These are phyloP conservation scores for Hemistola chrysoprasaria DNA, from an alignment of 2,888 invertebrate genomes.

Conservation along the genomic window DNA sequence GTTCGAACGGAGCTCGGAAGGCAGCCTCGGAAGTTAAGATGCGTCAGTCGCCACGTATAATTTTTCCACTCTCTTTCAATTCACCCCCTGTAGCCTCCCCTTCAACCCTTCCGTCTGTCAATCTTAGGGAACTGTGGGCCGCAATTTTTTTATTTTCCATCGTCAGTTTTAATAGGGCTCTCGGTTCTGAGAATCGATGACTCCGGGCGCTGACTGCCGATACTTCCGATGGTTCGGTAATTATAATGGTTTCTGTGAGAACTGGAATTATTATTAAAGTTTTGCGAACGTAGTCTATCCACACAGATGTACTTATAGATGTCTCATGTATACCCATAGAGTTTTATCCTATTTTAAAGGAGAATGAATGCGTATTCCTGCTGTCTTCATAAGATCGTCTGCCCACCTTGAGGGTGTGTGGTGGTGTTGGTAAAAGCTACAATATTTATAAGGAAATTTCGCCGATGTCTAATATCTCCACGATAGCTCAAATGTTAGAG, in stretches of 20 bases:
- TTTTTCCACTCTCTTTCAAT: slow-evolving; percentile 79
- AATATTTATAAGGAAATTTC: no score
- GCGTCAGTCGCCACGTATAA: slow-evolving; percentile 79
- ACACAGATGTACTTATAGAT: background rate
- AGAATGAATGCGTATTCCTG: no score
- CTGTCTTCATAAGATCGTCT: no score
- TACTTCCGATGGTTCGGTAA: slow-evolving; percentile 28
- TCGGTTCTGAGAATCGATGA: slow-evolving; percentile 63
- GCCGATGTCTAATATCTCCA: no score
- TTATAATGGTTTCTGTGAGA: slow-evolving; percentile 13
- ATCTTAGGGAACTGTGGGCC: slow-evolving; percentile 74
- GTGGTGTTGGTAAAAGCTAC: no score
- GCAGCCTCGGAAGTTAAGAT: slow-evolving; percentile 76
- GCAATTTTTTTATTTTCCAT: slow-evolving; percentile 60
- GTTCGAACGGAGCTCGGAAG: slow-evolving; percentile 53
- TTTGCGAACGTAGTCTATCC: background rate
- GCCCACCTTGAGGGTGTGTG: no score
- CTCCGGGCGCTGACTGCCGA: slow-evolving; percentile 39
- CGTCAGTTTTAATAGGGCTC: slow-evolving; percentile 61
- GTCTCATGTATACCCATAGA: no score
- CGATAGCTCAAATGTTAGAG: no score
- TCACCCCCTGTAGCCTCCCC: slow-evolving; percentile 58
- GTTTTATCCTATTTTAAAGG: no score
- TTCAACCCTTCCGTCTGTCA: slow-evolving; percentile 79
- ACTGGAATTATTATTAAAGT: background rate